phyloP scores from a whole-genome alignment of 2,888 invertebrate genomes.

The Pristionchus arcanus region DNA sequence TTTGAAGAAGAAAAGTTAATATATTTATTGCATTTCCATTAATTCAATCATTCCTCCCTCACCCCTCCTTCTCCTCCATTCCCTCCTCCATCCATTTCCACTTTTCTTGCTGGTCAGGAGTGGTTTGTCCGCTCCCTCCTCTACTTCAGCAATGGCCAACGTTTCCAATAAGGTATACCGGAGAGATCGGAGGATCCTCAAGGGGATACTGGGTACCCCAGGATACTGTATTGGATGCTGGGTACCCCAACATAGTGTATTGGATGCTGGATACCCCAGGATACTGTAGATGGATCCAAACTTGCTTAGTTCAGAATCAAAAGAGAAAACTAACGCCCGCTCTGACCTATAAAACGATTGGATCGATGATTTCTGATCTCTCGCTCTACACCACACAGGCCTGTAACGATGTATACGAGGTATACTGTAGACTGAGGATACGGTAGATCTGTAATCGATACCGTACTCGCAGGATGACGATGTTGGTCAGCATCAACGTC shows the following conservation, averaged over 20 bases:
- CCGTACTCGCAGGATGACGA: not conserved
- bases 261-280: not conserved
- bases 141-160: not conserved
- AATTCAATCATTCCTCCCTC: not conserved
- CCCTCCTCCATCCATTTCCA: not conserved
- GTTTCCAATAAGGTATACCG: not conserved
- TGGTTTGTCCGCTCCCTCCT: not conserved
- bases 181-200: not conserved
- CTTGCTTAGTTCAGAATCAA: not conserved
- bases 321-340: conserved; percentile 28
- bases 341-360: not conserved
- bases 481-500: not conserved
- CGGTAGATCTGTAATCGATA: not conserved
- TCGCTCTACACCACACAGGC: not conserved
- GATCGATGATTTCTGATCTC: not conserved
- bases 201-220: not conserved
- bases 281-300: not conserved
- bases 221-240: no score
- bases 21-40: no score
- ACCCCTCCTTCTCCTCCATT: not conserved
- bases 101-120: not conserved
- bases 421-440: not conserved
- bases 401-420: conserved; percentile 1
- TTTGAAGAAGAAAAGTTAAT: no score
- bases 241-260: no score